phyloP scores from a whole-genome alignment of 2,888 invertebrate species.

The Lasioglossum zephyrum region DNA sequence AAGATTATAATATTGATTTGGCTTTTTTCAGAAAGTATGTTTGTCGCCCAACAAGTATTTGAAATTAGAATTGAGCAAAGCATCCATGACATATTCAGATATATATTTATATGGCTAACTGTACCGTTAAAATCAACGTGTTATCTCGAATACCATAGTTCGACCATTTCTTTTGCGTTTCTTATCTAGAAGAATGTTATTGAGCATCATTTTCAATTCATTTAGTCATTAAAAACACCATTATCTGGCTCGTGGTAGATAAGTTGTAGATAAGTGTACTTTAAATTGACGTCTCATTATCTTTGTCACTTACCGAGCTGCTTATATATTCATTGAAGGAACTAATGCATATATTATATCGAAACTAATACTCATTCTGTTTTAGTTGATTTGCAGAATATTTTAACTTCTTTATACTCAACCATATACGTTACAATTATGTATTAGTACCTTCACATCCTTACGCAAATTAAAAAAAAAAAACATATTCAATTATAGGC shows the following conservation, averaged over 20 bases:
- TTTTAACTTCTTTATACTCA: neutral
- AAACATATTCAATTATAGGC: neutral
- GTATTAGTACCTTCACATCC: neutral
- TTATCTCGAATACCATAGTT: neutral
- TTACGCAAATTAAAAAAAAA: neutral
- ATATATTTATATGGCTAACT: neutral
- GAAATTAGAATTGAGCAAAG: neutral
- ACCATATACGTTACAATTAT: neutral
- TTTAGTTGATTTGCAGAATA: neutral
- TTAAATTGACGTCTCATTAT: neutral
- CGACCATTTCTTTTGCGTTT: neutral
- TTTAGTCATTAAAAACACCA: neutral
- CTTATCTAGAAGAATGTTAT: neutral
- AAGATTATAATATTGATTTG: neutral
- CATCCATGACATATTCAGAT: neutral
- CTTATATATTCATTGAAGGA: neutral
- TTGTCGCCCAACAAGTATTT: neutral
- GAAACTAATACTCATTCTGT: neutral
- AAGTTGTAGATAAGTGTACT: neutral
- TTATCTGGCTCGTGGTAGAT: neutral
- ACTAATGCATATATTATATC: neutral
- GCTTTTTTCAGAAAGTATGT: neutral
- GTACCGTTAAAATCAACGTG: neutral
- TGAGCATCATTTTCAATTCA: neutral
- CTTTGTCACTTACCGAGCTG: no score